Base-by-base conservation (phyloP, 2,797 vertebrate genomes). In the Staurois parvus region DNA sequence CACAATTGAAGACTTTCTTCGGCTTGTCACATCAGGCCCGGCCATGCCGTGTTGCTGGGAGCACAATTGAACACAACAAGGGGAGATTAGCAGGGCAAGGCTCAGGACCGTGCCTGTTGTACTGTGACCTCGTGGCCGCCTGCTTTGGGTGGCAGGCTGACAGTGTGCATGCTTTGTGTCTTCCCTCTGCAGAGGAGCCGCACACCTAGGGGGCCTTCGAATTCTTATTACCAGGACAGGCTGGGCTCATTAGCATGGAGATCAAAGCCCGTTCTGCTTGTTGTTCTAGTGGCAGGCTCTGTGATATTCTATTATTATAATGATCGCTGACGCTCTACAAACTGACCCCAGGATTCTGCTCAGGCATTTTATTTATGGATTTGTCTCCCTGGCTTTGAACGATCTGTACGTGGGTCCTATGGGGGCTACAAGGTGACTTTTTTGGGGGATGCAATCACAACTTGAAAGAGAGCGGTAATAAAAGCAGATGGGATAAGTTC, bases 71-170 rank as follows among this genome's bases (percentile, higher is more conserved):
- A 12, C 29, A 80, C 28, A 28, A 48, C 56, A 42, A 45, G 40
- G 48, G 10, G n/a, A 59, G 42, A 32, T 32, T 72, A 66, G 7
- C 15, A 15, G 70, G 34, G 37, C 80, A 74, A 29, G 52, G 24
- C 15, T 72, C 30, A 37, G 64, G 37, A 45, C 17, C 28, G 19
- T 68, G 76, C 62, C 34, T 81, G 59, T 40, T 72, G 69, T 62
- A 62, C 52, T 73, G 79, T 62, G 69, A 72, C 52, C 79, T 81
- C 69, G 32, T 81, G 79, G 68, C 24, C 15, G 40, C 37, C 4
- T 72, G 32, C 69, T 40, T 40, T 80, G 68, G 67, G 45, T 80
- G 78, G 30, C 69, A 72, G 21, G 32, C 69, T 42, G 34, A 72
- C n/a, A 28, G 64, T 12, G 9, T 26, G 64, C 64, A 66, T 66